A percentile compares a stretch with the other conserved stretches of the same genome.
These are phyloP conservation scores for Mastomys coucha DNA, from an alignment of 2,113 vertebrate species.

Conservation along the genomic window DNA sequence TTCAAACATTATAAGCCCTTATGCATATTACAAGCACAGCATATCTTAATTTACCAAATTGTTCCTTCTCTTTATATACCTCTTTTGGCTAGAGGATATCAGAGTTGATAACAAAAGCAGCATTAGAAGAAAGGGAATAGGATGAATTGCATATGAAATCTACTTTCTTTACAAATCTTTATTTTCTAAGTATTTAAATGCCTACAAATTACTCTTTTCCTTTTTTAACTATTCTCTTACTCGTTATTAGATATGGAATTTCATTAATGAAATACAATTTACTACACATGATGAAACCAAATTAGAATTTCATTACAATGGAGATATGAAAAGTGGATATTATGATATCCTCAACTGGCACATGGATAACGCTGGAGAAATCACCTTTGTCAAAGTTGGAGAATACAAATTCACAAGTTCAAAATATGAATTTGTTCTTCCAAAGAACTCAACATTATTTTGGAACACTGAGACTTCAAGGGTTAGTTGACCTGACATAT, in stretches of 20 bases:
- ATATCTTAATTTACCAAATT: background rate
- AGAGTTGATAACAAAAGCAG: background rate
- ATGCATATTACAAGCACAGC: background rate
- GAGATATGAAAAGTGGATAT: constrained; percentile 86
- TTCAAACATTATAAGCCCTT: no score
- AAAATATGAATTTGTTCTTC: constrained; percentile 77
- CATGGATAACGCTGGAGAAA: constrained; percentile 79
- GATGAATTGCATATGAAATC: background rate
- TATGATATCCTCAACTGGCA: constrained; percentile 94
- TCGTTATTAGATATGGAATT: constrained; percentile 87
- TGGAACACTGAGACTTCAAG: constrained; percentile 87
- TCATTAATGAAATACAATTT: constrained; percentile 88
- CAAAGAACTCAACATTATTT: constrained; percentile 86
- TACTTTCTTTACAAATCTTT: background rate
- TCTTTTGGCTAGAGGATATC: background rate
- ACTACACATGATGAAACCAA: constrained; percentile 85
- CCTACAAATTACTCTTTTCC: background rate
- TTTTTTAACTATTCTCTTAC: constrained; percentile 90
- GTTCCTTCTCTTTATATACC: background rate
- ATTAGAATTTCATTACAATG: constrained; percentile 83
- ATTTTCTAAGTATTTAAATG: background rate
- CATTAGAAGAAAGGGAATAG: background rate
- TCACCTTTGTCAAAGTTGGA: constrained; percentile 88
- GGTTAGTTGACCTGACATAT: constrained; percentile 81
- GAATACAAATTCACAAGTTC: constrained; percentile 81